These are phyloP conservation scores for Allobates femoralis DNA, from an alignment of 2,797 vertebrate genomes.

Conservation along the genomic window DNA sequence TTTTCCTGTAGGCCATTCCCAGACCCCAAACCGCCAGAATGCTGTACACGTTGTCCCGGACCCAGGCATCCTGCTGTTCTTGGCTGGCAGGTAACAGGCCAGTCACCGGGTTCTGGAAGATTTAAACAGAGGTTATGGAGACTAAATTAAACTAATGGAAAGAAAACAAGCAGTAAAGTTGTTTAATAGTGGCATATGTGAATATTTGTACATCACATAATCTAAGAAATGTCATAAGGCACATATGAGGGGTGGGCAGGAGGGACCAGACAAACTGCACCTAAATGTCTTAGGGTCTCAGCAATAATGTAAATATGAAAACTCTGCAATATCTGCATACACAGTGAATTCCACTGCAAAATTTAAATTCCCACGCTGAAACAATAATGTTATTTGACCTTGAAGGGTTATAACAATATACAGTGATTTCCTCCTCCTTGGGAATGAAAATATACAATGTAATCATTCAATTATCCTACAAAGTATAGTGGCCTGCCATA, in stretches of 20 bases:
- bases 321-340: background rate
- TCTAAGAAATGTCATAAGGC: background rate
- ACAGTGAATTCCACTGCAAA: background rate
- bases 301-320: background rate
- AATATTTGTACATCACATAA: background rate
- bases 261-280: background rate
- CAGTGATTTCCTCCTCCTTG: background rate
- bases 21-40: constrained; percentile 95
- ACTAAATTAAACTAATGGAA: background rate
- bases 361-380: constrained; percentile 5
- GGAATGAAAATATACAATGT: background rate
- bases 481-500: background rate
- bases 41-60: constrained; percentile 96
- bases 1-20: constrained; percentile 98
- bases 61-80: constrained; percentile 94
- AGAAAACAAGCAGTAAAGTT: background rate
- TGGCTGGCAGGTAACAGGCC: constrained; percentile 90
- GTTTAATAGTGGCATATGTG: background rate
- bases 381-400: constrained; percentile 7
- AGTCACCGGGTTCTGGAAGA: constrained; percentile 89
- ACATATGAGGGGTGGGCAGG: background rate
- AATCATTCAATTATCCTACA: background rate
- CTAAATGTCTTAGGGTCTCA: background rate
- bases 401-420: background rate
- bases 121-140: background rate